These are phyloP conservation scores for Deilephila elpenor DNA, from an alignment of 2,888 invertebrate genomes.

Conservation along the genomic window DNA sequence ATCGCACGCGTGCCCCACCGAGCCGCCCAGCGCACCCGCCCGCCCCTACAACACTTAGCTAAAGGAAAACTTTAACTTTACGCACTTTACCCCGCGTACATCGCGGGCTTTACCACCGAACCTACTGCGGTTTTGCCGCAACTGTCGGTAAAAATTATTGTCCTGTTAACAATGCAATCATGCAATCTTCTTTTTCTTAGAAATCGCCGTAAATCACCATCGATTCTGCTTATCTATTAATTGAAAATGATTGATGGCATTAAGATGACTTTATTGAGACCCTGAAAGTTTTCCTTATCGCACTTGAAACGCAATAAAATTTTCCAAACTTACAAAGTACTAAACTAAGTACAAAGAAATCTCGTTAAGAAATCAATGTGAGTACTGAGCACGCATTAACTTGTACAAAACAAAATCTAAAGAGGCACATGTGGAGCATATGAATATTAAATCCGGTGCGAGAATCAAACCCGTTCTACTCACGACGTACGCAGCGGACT, in stretches of 20 bases:
- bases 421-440: constrained; percentile 22
- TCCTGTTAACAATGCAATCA: constrained; percentile 14
- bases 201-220: constrained; percentile 18
- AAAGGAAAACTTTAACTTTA: constrained; percentile 20
- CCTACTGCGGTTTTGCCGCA: neutral
- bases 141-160: neutral
- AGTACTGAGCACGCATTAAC: constrained; percentile 12
- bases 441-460: constrained; percentile 18
- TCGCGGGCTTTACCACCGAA: constrained; percentile 11
- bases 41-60: constrained; percentile 44
- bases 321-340: constrained; percentile 20
- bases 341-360: constrained; percentile 5
- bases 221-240: constrained; percentile 19
- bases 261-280: constrained; percentile 21
- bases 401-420: constrained; percentile 18
- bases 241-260: constrained; percentile 16
- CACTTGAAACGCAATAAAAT: constrained; percentile 12
- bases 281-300: constrained; percentile 23
- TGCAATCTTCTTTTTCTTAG: constrained; percentile 11
- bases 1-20: constrained; percentile 50
- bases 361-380: constrained; percentile 9
- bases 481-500: constrained; percentile 12
- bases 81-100: constrained; percentile 16
- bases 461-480: constrained; percentile 26
- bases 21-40: constrained; percentile 57